Evolutionary conservation across 2,888 invertebrate species (phyloP).

Genomic region (Eupsilia transversa): DNA sequence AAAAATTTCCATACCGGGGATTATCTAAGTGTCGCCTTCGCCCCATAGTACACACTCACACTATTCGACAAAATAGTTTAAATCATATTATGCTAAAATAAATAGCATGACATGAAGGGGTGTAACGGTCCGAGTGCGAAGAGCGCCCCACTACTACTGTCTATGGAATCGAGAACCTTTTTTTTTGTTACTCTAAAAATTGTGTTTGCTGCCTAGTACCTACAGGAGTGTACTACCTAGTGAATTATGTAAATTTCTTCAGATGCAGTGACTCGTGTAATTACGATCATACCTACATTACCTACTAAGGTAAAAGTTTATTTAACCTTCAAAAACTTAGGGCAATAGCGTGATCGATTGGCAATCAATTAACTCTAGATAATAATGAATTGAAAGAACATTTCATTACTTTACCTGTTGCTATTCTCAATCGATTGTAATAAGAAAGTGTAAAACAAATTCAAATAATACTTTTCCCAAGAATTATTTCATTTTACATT

Average conservation of each 20-base stretch:
- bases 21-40: too few species aligned
- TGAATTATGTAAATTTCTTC: background rate
- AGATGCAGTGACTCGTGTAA: background rate
- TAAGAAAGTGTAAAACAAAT: background rate
- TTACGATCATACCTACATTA: background rate
- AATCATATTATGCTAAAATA: too few species aligned
- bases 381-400: background rate
- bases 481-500: background rate
- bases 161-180: too few species aligned
- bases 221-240: background rate
- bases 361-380: background rate
- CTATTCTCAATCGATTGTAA: background rate
- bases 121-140: too few species aligned
- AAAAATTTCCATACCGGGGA: too few species aligned
- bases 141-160: too few species aligned
- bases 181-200: too few species aligned
- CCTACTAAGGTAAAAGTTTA: background rate
- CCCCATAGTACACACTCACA: too few species aligned
- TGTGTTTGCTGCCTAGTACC: background rate
- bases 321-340: background rate
- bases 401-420: background rate
- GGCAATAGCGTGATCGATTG: background rate
- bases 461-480: background rate
- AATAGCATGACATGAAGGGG: too few species aligned
- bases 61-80: too few species aligned